These are phyloP conservation scores for Canis aureus DNA, from an alignment of 2,113 vertebrate genomes.

Conservation along the genomic window DNA sequence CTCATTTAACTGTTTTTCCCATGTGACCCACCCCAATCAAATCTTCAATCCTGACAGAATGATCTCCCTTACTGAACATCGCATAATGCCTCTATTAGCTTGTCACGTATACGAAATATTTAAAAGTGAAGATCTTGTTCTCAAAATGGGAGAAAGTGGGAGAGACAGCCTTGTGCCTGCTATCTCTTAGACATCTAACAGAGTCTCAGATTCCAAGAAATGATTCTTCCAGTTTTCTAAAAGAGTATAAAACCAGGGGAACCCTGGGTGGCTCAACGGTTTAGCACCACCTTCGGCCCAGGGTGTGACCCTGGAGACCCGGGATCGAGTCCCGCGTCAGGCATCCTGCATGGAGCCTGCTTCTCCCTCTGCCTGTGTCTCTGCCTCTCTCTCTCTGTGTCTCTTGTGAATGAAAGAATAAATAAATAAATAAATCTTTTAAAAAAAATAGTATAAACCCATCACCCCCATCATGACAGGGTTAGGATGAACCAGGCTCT, in stretches of 20 bases:
- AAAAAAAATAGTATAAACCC: no score
- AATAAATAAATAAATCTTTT: no score
- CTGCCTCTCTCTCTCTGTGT: no score
- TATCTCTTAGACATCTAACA: neutral
- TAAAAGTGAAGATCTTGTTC: constrained; percentile 41
- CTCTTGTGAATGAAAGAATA: no score
- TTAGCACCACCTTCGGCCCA: no score
- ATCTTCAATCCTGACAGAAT: neutral
- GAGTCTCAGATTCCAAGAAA: neutral
- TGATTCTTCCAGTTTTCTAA: neutral
- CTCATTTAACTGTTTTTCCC: neutral
- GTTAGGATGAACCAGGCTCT: neutral
- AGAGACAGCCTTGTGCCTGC: neutral
- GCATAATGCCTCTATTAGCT: neutral
- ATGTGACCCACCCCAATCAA: neutral
- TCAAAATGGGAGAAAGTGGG: neutral
- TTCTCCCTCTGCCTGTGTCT: no score
- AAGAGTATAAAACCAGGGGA: neutral
- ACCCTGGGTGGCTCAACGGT: no score
- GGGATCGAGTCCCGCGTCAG: no score
- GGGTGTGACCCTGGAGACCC: no score
- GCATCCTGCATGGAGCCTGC: no score
- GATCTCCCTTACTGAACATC: neutral
- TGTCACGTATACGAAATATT: neutral
- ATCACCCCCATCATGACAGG: no score